Conservation (phyloP, 2,797 vertebrate genomes). For the Anguilla anguilla region DNA sequence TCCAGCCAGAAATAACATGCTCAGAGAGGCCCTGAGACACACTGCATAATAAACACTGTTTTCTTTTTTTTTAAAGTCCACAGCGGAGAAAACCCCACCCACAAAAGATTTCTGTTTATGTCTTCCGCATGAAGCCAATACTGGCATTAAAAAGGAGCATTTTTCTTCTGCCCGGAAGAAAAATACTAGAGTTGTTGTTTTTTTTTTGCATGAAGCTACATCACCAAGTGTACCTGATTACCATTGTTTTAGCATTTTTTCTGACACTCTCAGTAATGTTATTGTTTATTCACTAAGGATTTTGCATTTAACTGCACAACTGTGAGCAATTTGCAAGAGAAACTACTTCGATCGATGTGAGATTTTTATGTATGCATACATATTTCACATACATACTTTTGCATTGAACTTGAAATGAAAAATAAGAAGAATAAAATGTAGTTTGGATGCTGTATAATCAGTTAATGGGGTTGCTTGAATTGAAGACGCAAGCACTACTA, state of each 20-base stretch:
- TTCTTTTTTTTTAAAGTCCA: background rate
- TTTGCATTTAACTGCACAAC: background rate
- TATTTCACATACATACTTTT: background rate
- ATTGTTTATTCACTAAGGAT: background rate
- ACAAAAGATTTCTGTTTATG: background rate
- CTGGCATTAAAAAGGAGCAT: background rate
- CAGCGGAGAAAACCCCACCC: background rate
- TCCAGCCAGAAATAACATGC: conserved; percentile 18
- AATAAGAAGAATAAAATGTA: background rate
- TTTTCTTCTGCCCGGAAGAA: background rate
- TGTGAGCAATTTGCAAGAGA: background rate
- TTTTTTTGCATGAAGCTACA: background rate
- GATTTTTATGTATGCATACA: background rate
- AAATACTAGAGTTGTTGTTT: background rate
- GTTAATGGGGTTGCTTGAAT: background rate
- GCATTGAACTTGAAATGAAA: too few relatives aligned
- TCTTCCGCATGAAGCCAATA: background rate
- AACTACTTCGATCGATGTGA: background rate
- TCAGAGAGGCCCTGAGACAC: conserved; percentile 15
- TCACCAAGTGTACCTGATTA: background rate
- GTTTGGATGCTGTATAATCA: background rate
- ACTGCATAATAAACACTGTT: conserved; percentile 20
- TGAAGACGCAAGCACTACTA: background rate
- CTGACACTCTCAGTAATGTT: background rate
- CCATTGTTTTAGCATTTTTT: background rate